Conservation (phyloP, 2,797 vertebrate genomes). For the Mus caroli region DNA sequence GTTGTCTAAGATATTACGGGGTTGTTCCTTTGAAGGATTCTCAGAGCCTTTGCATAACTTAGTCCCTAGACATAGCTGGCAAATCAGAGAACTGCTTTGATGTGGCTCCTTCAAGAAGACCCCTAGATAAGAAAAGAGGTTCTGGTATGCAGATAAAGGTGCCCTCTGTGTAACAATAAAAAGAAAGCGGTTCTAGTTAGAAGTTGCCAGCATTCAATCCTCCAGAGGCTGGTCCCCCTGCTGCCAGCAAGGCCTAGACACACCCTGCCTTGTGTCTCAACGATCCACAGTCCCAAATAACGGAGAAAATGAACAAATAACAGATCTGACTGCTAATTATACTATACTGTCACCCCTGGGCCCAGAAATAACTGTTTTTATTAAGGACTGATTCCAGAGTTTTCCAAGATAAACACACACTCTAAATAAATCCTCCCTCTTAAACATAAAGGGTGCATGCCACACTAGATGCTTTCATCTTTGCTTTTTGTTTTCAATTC, state of each 20-base stretch:
- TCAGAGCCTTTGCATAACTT: background rate
- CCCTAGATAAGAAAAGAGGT: background rate
- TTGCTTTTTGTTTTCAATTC: constrained; percentile 48
- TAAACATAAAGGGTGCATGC: background rate
- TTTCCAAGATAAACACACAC: background rate
- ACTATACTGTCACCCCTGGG: background rate
- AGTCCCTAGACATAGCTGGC: too few relatives aligned
- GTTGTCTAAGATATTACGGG: background rate
- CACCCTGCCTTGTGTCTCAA: background rate
- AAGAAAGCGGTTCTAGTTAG: background rate
- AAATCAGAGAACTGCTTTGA: too few relatives aligned
- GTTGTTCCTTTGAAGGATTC: background rate
- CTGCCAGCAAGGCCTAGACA: background rate
- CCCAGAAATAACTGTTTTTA: background rate
- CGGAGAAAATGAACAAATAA: background rate
- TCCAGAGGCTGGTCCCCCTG: background rate
- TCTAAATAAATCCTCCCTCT: background rate
- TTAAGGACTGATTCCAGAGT: background rate
- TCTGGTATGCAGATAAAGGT: background rate
- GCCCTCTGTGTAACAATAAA: background rate
- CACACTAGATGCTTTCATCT: background rate
- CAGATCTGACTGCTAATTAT: background rate
- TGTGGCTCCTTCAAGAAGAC: background rate
- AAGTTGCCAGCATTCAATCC: background rate
- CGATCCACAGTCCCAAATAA: background rate